Evolutionary conservation across 2,797 vertebrate species (phyloP).

Genomic region (Odontamblyopus rebecca): DNA sequence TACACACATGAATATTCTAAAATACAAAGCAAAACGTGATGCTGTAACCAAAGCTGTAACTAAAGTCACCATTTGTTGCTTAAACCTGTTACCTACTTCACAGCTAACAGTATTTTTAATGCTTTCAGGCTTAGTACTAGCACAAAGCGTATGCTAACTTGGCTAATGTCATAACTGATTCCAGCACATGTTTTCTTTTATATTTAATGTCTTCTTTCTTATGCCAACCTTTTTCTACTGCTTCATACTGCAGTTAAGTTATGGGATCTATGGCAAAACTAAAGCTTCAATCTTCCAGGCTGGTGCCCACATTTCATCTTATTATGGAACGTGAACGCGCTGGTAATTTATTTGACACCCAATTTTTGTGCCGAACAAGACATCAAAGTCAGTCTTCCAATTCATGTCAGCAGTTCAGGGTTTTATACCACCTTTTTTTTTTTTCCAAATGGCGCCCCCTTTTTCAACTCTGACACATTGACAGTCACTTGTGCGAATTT

Average conservation of each 20-base stretch:
- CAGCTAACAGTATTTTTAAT: too few species aligned
- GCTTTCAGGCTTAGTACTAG: too few species aligned
- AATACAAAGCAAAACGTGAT: too few species aligned
- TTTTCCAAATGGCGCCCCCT: constrained; percentile 24
- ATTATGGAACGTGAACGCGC: not conserved
- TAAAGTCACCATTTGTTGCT: too few species aligned
- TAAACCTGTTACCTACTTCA: too few species aligned
- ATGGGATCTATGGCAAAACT: not conserved
- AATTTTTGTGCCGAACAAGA: constrained; percentile 10
- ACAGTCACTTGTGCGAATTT: constrained; percentile 41
- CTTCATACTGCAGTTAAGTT: not conserved
- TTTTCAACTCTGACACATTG: constrained; percentile 42
- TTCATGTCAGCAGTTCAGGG: constrained; percentile 15
- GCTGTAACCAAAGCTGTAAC: too few species aligned
- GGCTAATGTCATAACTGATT: too few species aligned
- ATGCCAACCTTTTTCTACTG: not conserved
- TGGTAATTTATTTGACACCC: constrained; percentile 4
- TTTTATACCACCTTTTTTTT: constrained; percentile 30
- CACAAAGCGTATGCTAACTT: too few species aligned
- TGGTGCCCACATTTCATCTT: not conserved
- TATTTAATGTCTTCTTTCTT: not conserved
- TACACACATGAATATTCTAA: too few species aligned
- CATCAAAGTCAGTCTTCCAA: constrained; percentile 26
- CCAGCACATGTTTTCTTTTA: not conserved
- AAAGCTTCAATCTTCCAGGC: not conserved